A percentile compares a stretch with the other conserved stretches of the same genome.
Evolutionary conservation across 1,140 invertebrate species (phyloP).

Genomic region (Polypedilum vanderplanki): DNA sequence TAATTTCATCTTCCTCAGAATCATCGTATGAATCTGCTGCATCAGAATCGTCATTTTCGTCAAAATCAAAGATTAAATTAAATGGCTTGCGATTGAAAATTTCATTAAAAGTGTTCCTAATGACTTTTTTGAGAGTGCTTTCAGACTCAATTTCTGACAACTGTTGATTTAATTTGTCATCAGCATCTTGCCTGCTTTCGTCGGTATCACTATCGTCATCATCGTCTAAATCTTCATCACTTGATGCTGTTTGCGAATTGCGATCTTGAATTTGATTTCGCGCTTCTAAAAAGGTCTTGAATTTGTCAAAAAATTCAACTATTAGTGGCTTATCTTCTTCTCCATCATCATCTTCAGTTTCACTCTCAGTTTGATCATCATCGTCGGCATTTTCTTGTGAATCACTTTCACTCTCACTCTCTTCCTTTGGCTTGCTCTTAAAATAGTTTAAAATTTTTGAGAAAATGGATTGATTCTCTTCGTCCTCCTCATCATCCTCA

Average conservation of each 20-base stretch:
- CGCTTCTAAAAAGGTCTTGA: slow-evolving; percentile 8
- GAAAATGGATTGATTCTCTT: slow-evolving; percentile 31
- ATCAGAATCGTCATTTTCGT: not conserved
- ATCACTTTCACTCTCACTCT: slow-evolving; percentile 31
- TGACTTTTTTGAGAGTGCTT: slow-evolving; percentile 12
- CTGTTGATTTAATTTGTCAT: slow-evolving; percentile 31
- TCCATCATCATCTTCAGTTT: slow-evolving; percentile 30
- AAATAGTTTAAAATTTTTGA: slow-evolving; percentile 30
- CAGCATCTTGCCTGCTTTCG: not conserved
- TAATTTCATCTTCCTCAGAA: slow-evolving; percentile 33
- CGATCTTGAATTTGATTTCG: slow-evolving; percentile 16
- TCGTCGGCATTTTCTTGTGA: slow-evolving; percentile 32
- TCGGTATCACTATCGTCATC: slow-evolving; percentile 31
- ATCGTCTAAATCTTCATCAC: slow-evolving; percentile 31
- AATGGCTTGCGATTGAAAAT: slow-evolving; percentile 39
- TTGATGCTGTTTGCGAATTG: slow-evolving; percentile 32
- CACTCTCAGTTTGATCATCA: slow-evolving; percentile 30
- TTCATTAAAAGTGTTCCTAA: slow-evolving; percentile 31
- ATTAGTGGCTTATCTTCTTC: slow-evolving; percentile 26
- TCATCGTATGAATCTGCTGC: slow-evolving; percentile 30
- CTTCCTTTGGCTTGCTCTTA: slow-evolving; percentile 31
- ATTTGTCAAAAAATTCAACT: not conserved
- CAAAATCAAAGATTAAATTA: slow-evolving; percentile 35
- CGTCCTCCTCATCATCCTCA: slow-evolving; percentile 31
- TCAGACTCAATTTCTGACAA: slow-evolving; percentile 12